Evolutionary conservation across 2,113 vertebrate genomes (phyloP).

Genomic region (Megaleporinus macrocephalus): DNA sequence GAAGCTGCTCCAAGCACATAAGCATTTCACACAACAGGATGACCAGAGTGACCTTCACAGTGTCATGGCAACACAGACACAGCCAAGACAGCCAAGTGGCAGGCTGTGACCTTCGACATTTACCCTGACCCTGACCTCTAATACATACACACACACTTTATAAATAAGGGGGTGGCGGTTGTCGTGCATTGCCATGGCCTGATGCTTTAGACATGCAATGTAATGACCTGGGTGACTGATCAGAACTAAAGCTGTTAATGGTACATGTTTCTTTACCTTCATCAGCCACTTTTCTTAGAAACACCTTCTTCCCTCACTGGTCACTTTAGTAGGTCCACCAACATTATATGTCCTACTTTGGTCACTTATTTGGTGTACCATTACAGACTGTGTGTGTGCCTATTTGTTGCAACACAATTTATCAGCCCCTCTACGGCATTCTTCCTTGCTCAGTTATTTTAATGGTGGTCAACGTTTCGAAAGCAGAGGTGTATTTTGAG

Average conservation of each 20-base stretch:
- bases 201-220: neutral
- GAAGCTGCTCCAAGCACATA: constrained; percentile 22
- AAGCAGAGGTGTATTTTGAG: too few species aligned
- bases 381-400: too few species aligned
- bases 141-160: neutral
- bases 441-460: too few species aligned
- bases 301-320: neutral
- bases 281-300: neutral
- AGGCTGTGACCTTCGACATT: constrained; percentile 19
- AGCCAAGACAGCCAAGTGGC: neutral
- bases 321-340: neutral
- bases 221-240: too few species aligned
- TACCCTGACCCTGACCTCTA: constrained; percentile 23
- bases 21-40: neutral
- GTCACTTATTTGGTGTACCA: too few species aligned
- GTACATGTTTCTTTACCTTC: too few species aligned
- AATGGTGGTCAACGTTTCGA: too few species aligned
- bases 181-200: neutral
- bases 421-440: too few species aligned
- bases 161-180: too few species aligned
- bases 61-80: neutral
- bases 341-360: too few species aligned
- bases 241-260: too few species aligned
- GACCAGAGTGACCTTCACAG: constrained; percentile 11
- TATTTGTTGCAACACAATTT: too few species aligned